Conservation (phyloP, 2,797 vertebrate genomes). For the Enteromius thamalakanensis region DNA sequence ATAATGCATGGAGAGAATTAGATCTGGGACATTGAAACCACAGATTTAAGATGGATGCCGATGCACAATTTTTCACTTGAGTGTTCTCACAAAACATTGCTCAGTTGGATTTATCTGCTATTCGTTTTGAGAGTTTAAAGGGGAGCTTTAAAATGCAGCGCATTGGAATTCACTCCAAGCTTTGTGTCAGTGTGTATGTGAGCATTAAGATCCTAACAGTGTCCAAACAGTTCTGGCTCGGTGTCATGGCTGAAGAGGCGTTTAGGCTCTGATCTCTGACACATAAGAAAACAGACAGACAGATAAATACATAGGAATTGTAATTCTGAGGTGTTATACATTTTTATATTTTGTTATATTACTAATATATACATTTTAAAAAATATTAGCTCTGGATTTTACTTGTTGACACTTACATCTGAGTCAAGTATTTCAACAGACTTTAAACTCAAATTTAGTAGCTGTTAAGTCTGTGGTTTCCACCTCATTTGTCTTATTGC, state of each 20-base stretch:
- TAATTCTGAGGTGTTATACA: not conserved
- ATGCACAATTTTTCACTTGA: not conserved
- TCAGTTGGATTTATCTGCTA: not conserved
- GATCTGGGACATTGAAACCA: not conserved
- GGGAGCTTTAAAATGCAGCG: slow-evolving; percentile 18
- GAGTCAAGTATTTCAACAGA: not conserved
- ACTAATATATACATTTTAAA: not conserved
- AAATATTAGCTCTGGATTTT: not conserved
- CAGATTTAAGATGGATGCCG: not conserved
- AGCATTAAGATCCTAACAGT: not conserved
- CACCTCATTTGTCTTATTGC: slow-evolving; percentile 11
- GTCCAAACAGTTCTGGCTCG: slow-evolving; percentile 11
- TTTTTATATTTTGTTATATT: not conserved
- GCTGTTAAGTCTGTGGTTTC: not conserved
- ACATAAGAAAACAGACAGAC: not conserved
- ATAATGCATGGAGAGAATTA: slow-evolving; percentile 4
- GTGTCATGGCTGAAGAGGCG: not conserved
- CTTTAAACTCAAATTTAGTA: not conserved
- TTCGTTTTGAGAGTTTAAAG: slow-evolving; percentile 4
- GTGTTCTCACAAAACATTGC: not conserved
- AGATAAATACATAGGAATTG: not conserved
- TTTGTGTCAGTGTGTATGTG: slow-evolving; percentile 1
- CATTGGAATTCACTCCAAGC: slow-evolving; percentile 12
- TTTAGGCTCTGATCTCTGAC: not conserved
- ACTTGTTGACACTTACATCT: not conserved